Evolutionary conservation across 2,888 invertebrate species (phyloP).

Genomic region (Endomychus coccineus): DNA sequence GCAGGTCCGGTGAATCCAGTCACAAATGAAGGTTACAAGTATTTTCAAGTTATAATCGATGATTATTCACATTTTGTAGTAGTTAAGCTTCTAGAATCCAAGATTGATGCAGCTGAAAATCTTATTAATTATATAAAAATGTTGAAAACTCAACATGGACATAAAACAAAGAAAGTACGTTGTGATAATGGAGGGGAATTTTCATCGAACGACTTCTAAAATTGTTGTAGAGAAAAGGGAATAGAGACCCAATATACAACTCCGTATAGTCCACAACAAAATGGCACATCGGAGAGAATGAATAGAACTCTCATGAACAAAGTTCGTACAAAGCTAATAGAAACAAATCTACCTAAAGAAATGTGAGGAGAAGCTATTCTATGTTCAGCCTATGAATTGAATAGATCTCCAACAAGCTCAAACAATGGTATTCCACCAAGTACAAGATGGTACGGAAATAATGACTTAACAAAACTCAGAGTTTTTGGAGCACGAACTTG

Average conservation of each 20-base stretch:
- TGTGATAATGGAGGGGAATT: slow-evolving; percentile 22
- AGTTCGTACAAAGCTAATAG: slow-evolving; percentile 20
- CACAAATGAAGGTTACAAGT: slow-evolving; percentile 10
- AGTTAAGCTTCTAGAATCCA: slow-evolving; percentile 12
- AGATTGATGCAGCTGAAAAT: slow-evolving; percentile 15
- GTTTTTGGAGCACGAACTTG: slow-evolving; percentile 25
- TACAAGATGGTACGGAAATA: slow-evolving; percentile 19
- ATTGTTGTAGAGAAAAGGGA: slow-evolving; percentile 16
- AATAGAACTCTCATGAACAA: slow-evolving; percentile 24
- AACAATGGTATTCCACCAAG: slow-evolving; percentile 18
- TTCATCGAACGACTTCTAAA: slow-evolving; percentile 10
- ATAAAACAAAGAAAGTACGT: slow-evolving; percentile 11
- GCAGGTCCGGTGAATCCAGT: slow-evolving; percentile 17
- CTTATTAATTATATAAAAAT: slow-evolving; percentile 11
- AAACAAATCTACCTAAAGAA: slow-evolving; percentile 21
- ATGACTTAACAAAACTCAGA: slow-evolving; percentile 21
- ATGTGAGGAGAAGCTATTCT: slow-evolving; percentile 25
- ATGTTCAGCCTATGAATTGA: slow-evolving; percentile 24
- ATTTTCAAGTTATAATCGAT: slow-evolving; percentile 13
- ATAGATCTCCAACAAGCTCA: slow-evolving; percentile 21
- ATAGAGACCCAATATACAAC: slow-evolving; percentile 19
- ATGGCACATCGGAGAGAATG: slow-evolving; percentile 23
- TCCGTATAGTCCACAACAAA: slow-evolving; percentile 22
- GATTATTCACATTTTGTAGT: slow-evolving; percentile 15
- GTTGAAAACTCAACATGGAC: slow-evolving; percentile 10